A percentile compares a stretch with the other conserved stretches of the same genome.
These are phyloP conservation scores for Chroicocephalus ridibundus DNA, from an alignment of 2,113 vertebrate genomes.

Conservation along the genomic window DNA sequence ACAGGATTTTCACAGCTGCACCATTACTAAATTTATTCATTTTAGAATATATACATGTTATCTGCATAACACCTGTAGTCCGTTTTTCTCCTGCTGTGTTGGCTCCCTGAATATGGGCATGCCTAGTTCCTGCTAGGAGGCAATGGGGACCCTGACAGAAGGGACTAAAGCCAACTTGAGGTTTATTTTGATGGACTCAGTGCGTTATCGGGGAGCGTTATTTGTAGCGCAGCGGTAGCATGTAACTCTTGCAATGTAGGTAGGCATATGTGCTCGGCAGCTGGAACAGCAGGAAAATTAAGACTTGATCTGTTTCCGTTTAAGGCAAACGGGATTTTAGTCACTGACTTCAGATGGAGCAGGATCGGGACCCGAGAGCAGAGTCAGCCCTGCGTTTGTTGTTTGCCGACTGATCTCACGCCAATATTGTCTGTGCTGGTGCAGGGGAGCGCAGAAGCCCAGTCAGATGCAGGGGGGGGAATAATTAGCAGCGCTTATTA, in stretches of 20 bases:
- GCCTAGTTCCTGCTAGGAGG: neutral
- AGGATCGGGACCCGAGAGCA: neutral
- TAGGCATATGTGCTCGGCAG: neutral
- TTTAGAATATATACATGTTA: neutral
- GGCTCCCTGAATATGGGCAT: neutral
- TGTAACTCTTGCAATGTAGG: neutral
- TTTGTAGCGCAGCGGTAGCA: neutral
- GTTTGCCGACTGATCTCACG: neutral
- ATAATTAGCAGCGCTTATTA: constrained; percentile 27
- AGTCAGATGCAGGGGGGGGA: neutral
- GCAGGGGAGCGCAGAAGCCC: neutral
- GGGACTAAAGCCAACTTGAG: neutral
- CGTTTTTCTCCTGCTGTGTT: neutral
- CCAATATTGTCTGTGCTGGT: neutral
- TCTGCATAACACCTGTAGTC: neutral
- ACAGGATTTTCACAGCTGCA: neutral
- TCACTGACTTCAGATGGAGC: neutral
- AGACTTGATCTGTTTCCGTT: neutral
- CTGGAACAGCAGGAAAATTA: neutral
- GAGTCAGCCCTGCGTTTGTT: neutral
- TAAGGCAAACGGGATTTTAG: neutral
- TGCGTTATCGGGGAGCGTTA: neutral
- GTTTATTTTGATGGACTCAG: neutral
- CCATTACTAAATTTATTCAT: neutral
- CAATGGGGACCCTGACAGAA: neutral